Evolutionary conservation across 1,140 invertebrate species (phyloP).

Genomic region (Ips nitidus): DNA sequence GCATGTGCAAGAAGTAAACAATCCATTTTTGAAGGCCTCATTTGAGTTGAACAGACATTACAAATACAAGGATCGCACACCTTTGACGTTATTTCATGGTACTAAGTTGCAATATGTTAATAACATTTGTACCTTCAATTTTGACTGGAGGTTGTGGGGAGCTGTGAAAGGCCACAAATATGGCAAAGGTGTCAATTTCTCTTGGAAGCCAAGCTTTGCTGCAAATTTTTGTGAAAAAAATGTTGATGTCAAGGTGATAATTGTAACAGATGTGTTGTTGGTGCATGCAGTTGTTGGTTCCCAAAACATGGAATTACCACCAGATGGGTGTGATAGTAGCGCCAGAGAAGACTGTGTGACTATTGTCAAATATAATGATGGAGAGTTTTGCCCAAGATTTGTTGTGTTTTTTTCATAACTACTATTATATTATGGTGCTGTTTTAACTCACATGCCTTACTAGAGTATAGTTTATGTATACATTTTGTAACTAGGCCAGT

Average conservation of each 20-base stretch:
- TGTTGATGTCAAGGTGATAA: constrained; percentile 38
- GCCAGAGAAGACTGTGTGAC: constrained; percentile 36
- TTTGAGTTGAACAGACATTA: constrained; percentile 12
- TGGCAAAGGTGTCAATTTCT: constrained; percentile 47
- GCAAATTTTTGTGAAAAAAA: constrained; percentile 43
- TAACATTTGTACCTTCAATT: constrained; percentile 44
- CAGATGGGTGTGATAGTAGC: constrained; percentile 41
- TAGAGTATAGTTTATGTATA: too few relatives aligned
- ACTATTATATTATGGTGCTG: too few relatives aligned
- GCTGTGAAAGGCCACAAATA: constrained; percentile 38
- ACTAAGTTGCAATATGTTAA: constrained; percentile 38
- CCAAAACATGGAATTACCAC: constrained; percentile 28
- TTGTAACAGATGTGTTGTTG: constrained; percentile 37
- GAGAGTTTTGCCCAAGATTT: constrained; percentile 49
- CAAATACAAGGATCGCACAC: constrained; percentile 17
- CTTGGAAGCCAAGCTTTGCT: constrained; percentile 44
- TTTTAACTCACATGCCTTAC: too few relatives aligned
- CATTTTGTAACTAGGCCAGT: too few relatives aligned
- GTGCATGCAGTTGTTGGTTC: constrained; percentile 15
- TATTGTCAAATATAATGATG: constrained; percentile 47
- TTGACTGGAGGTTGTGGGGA: constrained; percentile 46
- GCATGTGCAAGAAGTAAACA: constrained; percentile 12
- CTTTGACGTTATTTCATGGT: constrained; percentile 44
- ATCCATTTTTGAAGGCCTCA: constrained; percentile 20
- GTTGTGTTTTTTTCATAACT: constrained; percentile 36